Evolutionary conservation across 2,888 invertebrate species (phyloP), one percentile per base, ranked within the genome.

Genomic region (Dascillus cervinus): DNA sequence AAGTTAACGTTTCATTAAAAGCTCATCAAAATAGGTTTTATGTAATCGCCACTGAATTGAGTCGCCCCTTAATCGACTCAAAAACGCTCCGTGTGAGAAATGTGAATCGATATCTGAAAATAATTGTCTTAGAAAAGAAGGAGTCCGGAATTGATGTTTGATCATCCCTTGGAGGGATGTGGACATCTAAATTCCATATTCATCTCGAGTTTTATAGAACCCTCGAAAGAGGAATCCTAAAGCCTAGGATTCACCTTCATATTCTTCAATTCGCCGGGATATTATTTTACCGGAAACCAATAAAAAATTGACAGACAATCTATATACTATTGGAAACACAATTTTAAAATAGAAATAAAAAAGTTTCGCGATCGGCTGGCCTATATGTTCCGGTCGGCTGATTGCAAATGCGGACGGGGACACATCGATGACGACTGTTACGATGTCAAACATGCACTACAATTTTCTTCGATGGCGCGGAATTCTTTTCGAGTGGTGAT

Each of bases 241-340:
- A 39, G 34, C 39, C 39, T 13, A 27, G 29, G 39, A 35, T 39
- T 39, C 35, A 29, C 32, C 32, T 39, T 23, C 28, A 34, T 32
- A 35, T 35, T 31, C 8, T 35, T 35, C 37, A 32, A 38, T 32
- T 35, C 34, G 32, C 31, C 28, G 30, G 32, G 27, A 37, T 37
- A 37, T 32, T 37, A 32, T 39, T 35, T 27, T 33, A 39, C 34
- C 32, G 37, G 32, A 39, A 44, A 41, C 47, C 50, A 55, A 50
- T 53, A 55, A 56, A 56, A 57, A 50, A 55, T 52, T 56, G 56
- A 54, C 53, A 55, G 54, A 39, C 39, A 41, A 44, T 43, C 38
- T 44, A 39, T 38, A 41, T 30, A 44, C 41, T 46, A 45, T 50
- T 44, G 29, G 53, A 52, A 53, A 53, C 47, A 52, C 48, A 53